Evolutionary conservation across 53 echinoderm and acorn worm species (phyloP).

Genomic region (Stichopus horrens): DNA sequence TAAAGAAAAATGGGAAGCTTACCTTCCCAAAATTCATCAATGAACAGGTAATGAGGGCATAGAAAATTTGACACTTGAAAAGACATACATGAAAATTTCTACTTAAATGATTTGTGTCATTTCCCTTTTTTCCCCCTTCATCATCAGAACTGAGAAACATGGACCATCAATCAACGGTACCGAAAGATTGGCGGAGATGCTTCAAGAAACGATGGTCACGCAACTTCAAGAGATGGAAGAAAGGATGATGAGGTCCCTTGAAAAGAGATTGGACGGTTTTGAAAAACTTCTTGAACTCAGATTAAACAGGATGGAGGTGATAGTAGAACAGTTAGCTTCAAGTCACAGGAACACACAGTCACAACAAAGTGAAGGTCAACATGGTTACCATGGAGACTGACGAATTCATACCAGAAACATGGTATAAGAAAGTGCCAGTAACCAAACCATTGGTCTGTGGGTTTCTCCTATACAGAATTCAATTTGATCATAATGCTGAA

Average conservation of each 20-base stretch:
- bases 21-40: too few relatives aligned
- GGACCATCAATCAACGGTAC: not conserved
- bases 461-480: too few relatives aligned
- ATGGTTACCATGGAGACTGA: not conserved
- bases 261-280: conserved; percentile 60
- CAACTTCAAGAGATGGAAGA: conserved; percentile 65
- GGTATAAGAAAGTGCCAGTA: too few relatives aligned
- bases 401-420: not conserved
- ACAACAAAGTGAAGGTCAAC: not conserved
- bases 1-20: too few relatives aligned
- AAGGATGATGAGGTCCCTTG: conserved; percentile 73
- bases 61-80: too few relatives aligned
- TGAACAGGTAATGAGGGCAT: too few relatives aligned
- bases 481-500: too few relatives aligned
- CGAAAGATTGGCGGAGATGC: conserved; percentile 3
- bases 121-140: not conserved
- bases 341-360: not conserved
- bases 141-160: conserved; percentile 35
- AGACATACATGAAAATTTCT: not conserved
- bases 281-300: conserved; percentile 73
- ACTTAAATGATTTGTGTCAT: not conserved
- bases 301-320: conserved; percentile 63
- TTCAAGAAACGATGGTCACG: conserved; percentile 60
- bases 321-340: conserved; percentile 12
- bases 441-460: too few relatives aligned